These are phyloP conservation scores for Takifugu bimaculatus DNA, from an alignment of 2,113 vertebrate species.

Conservation along the genomic window DNA sequence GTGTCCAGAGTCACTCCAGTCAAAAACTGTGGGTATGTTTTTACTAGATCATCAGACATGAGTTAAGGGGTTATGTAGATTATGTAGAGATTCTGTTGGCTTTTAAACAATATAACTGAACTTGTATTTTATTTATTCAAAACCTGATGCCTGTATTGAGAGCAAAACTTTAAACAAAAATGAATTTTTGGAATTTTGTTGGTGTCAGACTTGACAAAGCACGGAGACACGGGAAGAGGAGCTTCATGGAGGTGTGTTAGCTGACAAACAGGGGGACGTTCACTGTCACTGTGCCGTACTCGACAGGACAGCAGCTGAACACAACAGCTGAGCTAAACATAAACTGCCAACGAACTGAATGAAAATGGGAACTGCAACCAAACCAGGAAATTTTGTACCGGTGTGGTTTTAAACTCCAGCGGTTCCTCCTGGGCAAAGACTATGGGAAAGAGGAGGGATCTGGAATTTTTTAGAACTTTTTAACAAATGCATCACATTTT, in stretches of 20 bases:
- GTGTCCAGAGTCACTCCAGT: too few relatives aligned
- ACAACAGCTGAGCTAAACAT: slow-evolving; percentile 47
- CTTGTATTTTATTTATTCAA: too few relatives aligned
- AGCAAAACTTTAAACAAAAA: too few relatives aligned
- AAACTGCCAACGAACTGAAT: slow-evolving; percentile 9
- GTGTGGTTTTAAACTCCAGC: slow-evolving; percentile 32
- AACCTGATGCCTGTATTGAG: too few relatives aligned
- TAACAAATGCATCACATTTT: slow-evolving; percentile 1
- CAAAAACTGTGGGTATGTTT: too few relatives aligned
- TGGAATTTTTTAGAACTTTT: slow-evolving; percentile 18
- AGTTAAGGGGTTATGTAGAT: too few relatives aligned
- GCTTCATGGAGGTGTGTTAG: too few relatives aligned
- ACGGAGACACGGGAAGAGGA: neutral
- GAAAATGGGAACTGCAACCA: slow-evolving; percentile 1
- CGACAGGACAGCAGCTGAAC: slow-evolving; percentile 36
- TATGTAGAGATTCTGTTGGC: too few relatives aligned
- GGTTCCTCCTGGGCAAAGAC: slow-evolving; percentile 48
- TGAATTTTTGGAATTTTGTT: too few relatives aligned
- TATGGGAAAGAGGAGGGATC: neutral
- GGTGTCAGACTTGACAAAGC: too few relatives aligned
- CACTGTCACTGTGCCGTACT: neutral
- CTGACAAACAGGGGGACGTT: slow-evolving; percentile 6
- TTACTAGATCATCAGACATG: too few relatives aligned
- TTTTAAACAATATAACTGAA: too few relatives aligned
- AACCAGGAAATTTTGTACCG: slow-evolving; percentile 47